Evolutionary conservation across 2,888 invertebrate species (phyloP), one percentile per base, ranked within the genome.

Genomic region (Diaprepes abbreviatus): DNA sequence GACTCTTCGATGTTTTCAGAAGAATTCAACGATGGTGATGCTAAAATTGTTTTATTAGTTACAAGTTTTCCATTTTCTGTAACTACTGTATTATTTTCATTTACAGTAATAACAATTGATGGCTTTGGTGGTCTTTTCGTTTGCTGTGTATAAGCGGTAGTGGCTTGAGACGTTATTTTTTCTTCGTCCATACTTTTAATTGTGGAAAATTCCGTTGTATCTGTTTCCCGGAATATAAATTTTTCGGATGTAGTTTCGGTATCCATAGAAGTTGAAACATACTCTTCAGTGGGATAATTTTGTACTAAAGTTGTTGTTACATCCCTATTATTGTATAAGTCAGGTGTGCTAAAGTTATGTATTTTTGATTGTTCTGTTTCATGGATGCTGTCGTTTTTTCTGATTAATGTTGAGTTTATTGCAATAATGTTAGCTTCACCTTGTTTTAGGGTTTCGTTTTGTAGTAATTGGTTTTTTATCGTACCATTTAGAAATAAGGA

Each of bases 191-290:
- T n/a, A 28, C 16, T 24, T 16, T 17, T n/a, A 24, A 35, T 60
- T 35, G 54, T 54, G n/a, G 16, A 12, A 14, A 3, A 9, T 38
- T 59, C 59, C 36, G 50, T 38, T 4, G 40, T 38, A 21, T 4
- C 31, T 16, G 75, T 74, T 70, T 75, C 73, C 14, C 73, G 73
- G 17, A 73, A 55, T 17, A 72, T 64, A 57, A 67, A 38, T 14
- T 71, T 55, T 5, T 71, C 63, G 35, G 73, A 70, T 21, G 75
- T 50, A 43, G 64, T 35, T 59, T 85, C 85, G 54, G 85, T 81
- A 69, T 62, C 63, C 1, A 52, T n/a, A 12, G 65, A 33, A 50
- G 66, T 74, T 24, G 73, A 68, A 24, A 66, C 66, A 58, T 50
- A 48, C 10, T 68, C 66, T 31, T 62, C 66, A 17, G 45, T 62